Evolutionary conservation across 2,888 invertebrate species (phyloP).

Genomic region (Melieria picta): DNA sequence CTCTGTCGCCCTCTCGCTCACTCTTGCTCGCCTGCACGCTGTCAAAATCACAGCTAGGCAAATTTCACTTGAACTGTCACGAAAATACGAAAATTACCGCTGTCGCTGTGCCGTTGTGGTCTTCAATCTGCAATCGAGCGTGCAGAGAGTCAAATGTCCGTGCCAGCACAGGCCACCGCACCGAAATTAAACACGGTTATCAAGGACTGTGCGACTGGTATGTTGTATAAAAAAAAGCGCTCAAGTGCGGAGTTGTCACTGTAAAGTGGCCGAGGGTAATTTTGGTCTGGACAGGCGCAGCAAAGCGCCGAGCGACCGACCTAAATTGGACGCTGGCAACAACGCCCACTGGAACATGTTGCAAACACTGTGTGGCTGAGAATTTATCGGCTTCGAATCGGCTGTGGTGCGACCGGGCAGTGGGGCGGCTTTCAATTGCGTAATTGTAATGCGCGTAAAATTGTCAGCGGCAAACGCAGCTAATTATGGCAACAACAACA

Average conservation of each 20-base stretch:
- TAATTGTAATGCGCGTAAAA: conserved; percentile 31
- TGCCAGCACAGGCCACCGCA: too few species aligned
- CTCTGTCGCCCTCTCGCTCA: not conserved
- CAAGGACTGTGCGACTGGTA: too few species aligned
- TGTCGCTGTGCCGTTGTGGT: conserved; percentile 19
- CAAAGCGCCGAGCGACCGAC: too few species aligned
- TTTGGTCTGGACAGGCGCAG: too few species aligned
- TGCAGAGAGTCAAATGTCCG: not conserved
- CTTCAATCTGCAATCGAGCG: conserved; percentile 25
- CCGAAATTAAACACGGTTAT: too few species aligned
- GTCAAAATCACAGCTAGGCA: conserved; percentile 23
- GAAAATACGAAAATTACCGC: conserved; percentile 31
- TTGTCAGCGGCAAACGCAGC: conserved; percentile 25
- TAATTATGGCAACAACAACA: conserved; percentile 3
- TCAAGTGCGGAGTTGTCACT: too few species aligned
- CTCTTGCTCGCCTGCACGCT: conserved; percentile 6
- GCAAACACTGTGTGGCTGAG: too few species aligned
- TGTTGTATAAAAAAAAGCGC: too few species aligned
- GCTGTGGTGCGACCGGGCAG: not conserved
- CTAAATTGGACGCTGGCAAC: too few species aligned
- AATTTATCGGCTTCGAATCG: not conserved
- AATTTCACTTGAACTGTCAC: conserved; percentile 29
- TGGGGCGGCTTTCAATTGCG: conserved; percentile 16
- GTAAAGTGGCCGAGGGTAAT: too few species aligned
- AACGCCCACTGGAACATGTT: too few species aligned